Percentiles rank a stretch among this genome's conserved stretches.
These are phyloP conservation scores for Chesias legatella DNA, from an alignment of 2,888 invertebrate species.

Conservation along the genomic window DNA sequence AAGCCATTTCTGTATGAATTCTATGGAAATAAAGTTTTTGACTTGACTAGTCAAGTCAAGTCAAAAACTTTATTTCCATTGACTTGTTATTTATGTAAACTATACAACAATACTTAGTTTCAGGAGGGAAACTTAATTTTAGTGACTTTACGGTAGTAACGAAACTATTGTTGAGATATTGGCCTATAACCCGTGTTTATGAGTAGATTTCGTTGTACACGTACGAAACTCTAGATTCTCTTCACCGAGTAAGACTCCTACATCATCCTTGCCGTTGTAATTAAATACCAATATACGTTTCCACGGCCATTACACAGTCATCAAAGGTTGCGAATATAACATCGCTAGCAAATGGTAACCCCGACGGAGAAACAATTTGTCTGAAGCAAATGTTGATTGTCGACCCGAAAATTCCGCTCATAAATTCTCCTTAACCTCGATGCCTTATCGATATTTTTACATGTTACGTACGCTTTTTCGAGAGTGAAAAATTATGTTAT, in stretches of 20 bases:
- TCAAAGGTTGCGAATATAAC: conserved; percentile 19
- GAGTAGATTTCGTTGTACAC: conserved; percentile 30
- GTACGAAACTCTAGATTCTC: conserved; percentile 36
- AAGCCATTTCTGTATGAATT: no score
- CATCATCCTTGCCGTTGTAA: conserved; percentile 29
- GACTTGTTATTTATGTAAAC: no score
- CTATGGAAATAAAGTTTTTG: no score
- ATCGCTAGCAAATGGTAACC: conserved; percentile 11
- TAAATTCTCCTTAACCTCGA: conserved; percentile 29
- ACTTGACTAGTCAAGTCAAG: no score
- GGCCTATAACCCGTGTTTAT: conserved; percentile 52
- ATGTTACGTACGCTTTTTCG: conserved; percentile 7
- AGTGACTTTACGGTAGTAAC: no score
- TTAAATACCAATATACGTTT: conserved; percentile 34
- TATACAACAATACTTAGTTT: no score
- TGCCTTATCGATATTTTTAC: conserved; percentile 13
- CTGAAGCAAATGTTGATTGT: conserved; percentile 30
- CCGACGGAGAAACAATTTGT: conserved; percentile 32
- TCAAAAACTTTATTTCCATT: no score
- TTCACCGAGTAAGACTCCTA: conserved; percentile 25
- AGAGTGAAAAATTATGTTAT: conserved; percentile 4
- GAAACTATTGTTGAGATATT: no score
- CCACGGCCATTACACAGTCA: conserved; percentile 19
- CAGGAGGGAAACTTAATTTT: no score
- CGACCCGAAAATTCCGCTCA: conserved; percentile 19